Conservation (phyloP, 1,140 invertebrate genomes). For the Philaenus spumarius region DNA sequence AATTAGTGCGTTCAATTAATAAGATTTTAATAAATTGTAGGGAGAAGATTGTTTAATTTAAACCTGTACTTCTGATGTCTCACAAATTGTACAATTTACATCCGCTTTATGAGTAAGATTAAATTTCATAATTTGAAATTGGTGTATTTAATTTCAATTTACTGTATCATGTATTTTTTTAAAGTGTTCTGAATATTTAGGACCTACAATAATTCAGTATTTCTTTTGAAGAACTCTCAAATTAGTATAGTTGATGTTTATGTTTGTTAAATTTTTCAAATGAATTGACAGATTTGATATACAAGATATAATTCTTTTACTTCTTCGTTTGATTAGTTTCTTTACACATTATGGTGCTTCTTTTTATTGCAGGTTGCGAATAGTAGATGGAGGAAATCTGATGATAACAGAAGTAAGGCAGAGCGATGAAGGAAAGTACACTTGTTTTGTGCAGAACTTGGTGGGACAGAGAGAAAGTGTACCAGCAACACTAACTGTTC, state of each 20-base stretch:
- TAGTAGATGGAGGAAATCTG: slow-evolving; percentile 73
- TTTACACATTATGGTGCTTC: slow-evolving; percentile 1
- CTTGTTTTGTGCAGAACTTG: slow-evolving; percentile 78
- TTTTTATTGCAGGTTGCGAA: slow-evolving; percentile 54
- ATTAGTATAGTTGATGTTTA: background rate
- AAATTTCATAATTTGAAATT: too few relatives aligned
- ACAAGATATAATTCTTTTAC: background rate
- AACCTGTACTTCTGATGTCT: too few relatives aligned
- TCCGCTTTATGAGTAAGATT: too few relatives aligned
- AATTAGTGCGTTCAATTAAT: too few relatives aligned
- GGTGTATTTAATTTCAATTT: too few relatives aligned
- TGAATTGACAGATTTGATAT: background rate
- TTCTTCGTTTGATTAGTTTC: background rate
- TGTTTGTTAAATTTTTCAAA: background rate
- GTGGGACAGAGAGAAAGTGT: slow-evolving; percentile 72
- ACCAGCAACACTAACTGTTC: slow-evolving; percentile 71
- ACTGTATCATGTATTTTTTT: too few relatives aligned
- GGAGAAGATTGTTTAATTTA: too few relatives aligned
- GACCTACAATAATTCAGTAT: too few relatives aligned
- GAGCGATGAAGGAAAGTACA: slow-evolving; percentile 76
- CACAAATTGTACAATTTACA: too few relatives aligned
- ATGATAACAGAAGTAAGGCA: slow-evolving; percentile 75
- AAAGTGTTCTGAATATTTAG: too few relatives aligned
- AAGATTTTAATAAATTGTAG: too few relatives aligned
- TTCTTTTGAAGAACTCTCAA: too few relatives aligned